phyloP scores from a whole-genome alignment of 2,888 invertebrate genomes.

The Synanthedon formicaeformis region DNA sequence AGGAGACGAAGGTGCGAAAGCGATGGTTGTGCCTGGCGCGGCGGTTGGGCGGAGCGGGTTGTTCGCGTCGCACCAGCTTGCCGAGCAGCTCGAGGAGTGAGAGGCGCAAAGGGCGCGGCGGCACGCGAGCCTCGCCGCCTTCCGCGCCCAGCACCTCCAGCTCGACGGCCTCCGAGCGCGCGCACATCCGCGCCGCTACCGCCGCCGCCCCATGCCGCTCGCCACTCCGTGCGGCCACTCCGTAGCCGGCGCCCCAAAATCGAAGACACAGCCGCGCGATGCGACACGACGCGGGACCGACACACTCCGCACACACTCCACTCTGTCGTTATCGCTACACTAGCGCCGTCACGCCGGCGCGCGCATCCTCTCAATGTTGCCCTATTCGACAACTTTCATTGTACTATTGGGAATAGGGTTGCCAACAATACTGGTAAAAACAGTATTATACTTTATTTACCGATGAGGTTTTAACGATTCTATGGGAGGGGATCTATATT shows the following conservation, averaged over 20 bases:
- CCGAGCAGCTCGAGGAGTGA: slow-evolving; percentile 75
- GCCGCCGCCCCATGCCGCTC: slow-evolving; percentile 79
- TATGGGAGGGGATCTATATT: too few species aligned
- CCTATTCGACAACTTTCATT: slow-evolving; percentile 3
- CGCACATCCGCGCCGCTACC: slow-evolving; percentile 82
- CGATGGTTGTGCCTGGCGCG: slow-evolving; percentile 70
- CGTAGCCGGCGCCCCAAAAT: slow-evolving; percentile 24
- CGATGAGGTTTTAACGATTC: too few species aligned
- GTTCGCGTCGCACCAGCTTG: slow-evolving; percentile 70
- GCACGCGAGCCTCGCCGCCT: slow-evolving; percentile 78
- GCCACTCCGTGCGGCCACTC: slow-evolving; percentile 38
- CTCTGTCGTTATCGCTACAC: background rate
- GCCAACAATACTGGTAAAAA: too few species aligned
- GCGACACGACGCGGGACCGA: background rate
- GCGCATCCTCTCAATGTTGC: slow-evolving; percentile 35
- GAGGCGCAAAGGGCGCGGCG: slow-evolving; percentile 77
- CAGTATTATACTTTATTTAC: too few species aligned
- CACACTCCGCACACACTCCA: background rate
- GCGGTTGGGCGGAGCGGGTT: slow-evolving; percentile 52
- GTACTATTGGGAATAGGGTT: too few species aligned
- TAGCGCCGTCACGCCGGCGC: slow-evolving; percentile 17
- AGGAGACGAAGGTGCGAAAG: slow-evolving; percentile 63
- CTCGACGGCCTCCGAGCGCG: slow-evolving; percentile 82
- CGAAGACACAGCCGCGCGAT: slow-evolving; percentile 1
- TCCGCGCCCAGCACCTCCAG: slow-evolving; percentile 84